Base-by-base conservation (phyloP, 2,113 vertebrate genomes). In the Neodontobutis hainanensis region DNA sequence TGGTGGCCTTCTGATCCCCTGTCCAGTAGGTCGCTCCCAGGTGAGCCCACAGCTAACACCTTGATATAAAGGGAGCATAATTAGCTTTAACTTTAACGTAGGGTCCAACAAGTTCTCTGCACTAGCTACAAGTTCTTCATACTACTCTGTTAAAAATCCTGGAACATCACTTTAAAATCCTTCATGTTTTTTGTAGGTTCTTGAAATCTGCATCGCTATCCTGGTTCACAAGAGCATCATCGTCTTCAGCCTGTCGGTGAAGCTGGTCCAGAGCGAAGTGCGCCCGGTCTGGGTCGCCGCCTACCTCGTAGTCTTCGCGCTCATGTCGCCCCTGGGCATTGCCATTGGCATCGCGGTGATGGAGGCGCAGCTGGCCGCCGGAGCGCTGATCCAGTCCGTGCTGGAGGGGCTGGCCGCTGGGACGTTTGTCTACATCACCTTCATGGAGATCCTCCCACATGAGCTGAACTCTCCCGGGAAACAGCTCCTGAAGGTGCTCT, bases 391-490 rank as follows among this genome's bases (percentile, higher is more conserved):
- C 16, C 95, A 95, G 86, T 92, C 91, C 2, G 10, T 95, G 43
- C 84, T 97, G 75, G 94, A 96, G 80, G 94, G 95, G 2, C 80
- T 96, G 32, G 92, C 95, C 0, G 93, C 94, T 0, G 95, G 95
- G 3, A 96, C 95, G 0, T 97, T 96, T 50, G 40, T 97, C 6
- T 96, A 96, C 69, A 94, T 97, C 86, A 96, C 95, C 75, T 97
- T 97, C 68, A 57, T 96, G 64, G 95, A 97, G 88, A 96, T 97
- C 82, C 89, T 97, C 36, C 95, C 95, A 0, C 92, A 93, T 5
- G 95, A 96, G 53, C 92, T 97, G 15, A 93, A 92, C 80, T 85
- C 92, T 0, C 85, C 90, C 0, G 94, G 92, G 63, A 84, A 76
- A 60, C 94, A 93, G 78, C 89, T 97, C 8, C 88, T 91, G 66